A percentile compares a stretch with the other conserved stretches of the same genome.
Evolutionary conservation across 2,888 invertebrate species (phyloP).

Genomic region (Calliopum simillimum): DNA sequence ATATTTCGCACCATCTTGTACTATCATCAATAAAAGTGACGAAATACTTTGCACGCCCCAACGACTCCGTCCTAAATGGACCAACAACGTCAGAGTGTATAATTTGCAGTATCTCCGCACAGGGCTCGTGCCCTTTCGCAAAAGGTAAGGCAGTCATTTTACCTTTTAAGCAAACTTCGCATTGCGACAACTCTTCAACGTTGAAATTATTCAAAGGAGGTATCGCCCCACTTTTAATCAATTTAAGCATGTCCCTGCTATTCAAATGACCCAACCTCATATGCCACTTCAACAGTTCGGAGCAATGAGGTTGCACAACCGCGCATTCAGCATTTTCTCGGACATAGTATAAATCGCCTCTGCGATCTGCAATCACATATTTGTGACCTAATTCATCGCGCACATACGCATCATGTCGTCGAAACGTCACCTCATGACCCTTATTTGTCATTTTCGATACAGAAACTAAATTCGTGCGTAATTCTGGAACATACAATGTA

Average conservation of each 20-base stretch:
- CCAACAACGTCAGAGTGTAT: conserved; percentile 41
- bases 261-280: conserved; percentile 36
- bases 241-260: conserved; percentile 31
- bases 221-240: conserved; percentile 31
- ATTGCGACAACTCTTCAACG: conserved; percentile 20
- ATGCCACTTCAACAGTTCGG: conserved; percentile 2
- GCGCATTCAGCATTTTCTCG: conserved; percentile 35
- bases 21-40: conserved; percentile 40
- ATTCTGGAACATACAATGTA: conserved; percentile 39
- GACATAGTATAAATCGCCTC: conserved; percentile 38
- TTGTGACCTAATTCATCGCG: conserved; percentile 28
- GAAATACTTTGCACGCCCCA: conserved; percentile 36
- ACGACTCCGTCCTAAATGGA: conserved; percentile 33
- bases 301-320: conserved; percentile 15
- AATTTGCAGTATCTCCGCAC: conserved; percentile 35
- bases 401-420: conserved; percentile 30
- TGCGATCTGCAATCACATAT: conserved; percentile 32
- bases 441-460: conserved; percentile 40
- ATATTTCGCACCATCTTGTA: conserved; percentile 39
- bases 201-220: conserved; percentile 15
- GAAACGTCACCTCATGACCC: conserved; percentile 38
- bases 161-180: conserved; percentile 34
- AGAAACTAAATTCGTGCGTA: conserved; percentile 37
- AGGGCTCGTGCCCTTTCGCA: conserved; percentile 14
- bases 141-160: conserved; percentile 39